Evolutionary conservation across 2,888 invertebrate genomes (phyloP).

Genomic region (Aplocera efformata): DNA sequence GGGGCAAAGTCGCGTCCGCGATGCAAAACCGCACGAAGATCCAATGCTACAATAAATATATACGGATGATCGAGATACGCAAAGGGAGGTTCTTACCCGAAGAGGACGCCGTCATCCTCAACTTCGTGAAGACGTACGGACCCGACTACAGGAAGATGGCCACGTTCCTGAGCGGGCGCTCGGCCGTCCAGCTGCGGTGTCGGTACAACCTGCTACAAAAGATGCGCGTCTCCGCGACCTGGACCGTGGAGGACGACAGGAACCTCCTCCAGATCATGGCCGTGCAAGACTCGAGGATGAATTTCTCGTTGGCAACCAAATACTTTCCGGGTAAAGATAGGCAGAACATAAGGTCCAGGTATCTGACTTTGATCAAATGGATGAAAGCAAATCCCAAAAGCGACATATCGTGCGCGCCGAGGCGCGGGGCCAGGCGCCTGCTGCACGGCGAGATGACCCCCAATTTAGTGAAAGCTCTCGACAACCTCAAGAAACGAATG

Average conservation of each 20-base stretch:
- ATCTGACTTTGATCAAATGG: constrained; percentile 74
- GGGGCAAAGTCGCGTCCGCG: constrained; percentile 84
- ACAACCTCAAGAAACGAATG: neutral
- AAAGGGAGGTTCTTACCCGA: constrained; percentile 83
- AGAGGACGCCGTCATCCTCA: constrained; percentile 84
- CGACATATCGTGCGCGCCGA: constrained; percentile 58
- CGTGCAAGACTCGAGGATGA: constrained; percentile 56
- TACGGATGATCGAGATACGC: constrained; percentile 56
- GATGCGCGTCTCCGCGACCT: constrained; percentile 66
- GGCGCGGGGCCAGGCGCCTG: constrained; percentile 41
- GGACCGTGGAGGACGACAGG: constrained; percentile 83
- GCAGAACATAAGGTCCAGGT: constrained; percentile 82
- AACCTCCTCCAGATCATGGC: constrained; percentile 78
- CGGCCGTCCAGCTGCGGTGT: constrained; percentile 80
- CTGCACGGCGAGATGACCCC: constrained; percentile 36
- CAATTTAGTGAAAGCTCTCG: constrained; percentile 1
- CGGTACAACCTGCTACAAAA: constrained; percentile 78
- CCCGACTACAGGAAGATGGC: constrained; percentile 80
- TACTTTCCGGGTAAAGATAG: constrained; percentile 78
- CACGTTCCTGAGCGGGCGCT: constrained; percentile 81
- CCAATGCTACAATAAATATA: constrained; percentile 83
- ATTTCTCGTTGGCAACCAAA: constrained; percentile 68
- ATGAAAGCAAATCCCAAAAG: constrained; percentile 67
- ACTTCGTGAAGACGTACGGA: constrained; percentile 82
- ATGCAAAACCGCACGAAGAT: constrained; percentile 83